Base-by-base conservation (phyloP, 2,888 invertebrate genomes). In the Cremastinae sp. region DNA sequence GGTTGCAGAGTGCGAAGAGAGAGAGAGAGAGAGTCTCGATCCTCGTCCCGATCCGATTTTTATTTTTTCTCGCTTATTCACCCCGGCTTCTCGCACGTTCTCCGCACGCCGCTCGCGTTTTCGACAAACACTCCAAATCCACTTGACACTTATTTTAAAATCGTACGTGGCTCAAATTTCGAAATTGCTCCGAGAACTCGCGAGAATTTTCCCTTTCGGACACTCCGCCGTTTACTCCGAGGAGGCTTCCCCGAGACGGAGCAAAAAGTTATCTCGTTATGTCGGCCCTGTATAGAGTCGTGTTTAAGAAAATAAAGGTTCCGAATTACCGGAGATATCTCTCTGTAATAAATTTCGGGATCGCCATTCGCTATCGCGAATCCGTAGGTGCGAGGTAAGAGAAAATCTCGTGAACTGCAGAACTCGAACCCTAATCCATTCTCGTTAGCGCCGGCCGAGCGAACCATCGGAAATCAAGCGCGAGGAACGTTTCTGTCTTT, bases 271-370 rank as follows among this genome's bases (percentile, higher is more conserved):
- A 20, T 43, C 41, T 54, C 43, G 18, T 45, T 66, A 65, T 54
- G 12, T 10, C 18, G n/a, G n/a, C 2, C 12, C 1, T 12, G 47
- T 22, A 12, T 38, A n/a, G 12, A 18, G 41, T 43, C n/a, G 28
- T 54, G 34, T 66, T 66, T 22, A 5, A 28, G 28, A 28, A 28
- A n/a, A 12, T 28, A 2, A 12, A 53, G 45, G 14, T 36, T 68
- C 56, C 16, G 8, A 36, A 28, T 36, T 8, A 9, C 14, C 66
- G 36, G 45, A 88, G 85, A 86, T 86, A 86, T 86, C 83, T 85
- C 80, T 80, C 56, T 82, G 34, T 43, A 87, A 88, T 88, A 86
- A 87, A 87, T 87, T 88, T 85, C 82, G 34, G 3, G 14, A 49
- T 69, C 69, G 62, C 47, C 58, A 62, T 53, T 5, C 28, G 28